A percentile compares a stretch with the other conserved stretches of the same genome.
These are phyloP conservation scores for Torymus tubicola DNA, from an alignment of 2,888 invertebrate species.

Conservation along the genomic window DNA sequence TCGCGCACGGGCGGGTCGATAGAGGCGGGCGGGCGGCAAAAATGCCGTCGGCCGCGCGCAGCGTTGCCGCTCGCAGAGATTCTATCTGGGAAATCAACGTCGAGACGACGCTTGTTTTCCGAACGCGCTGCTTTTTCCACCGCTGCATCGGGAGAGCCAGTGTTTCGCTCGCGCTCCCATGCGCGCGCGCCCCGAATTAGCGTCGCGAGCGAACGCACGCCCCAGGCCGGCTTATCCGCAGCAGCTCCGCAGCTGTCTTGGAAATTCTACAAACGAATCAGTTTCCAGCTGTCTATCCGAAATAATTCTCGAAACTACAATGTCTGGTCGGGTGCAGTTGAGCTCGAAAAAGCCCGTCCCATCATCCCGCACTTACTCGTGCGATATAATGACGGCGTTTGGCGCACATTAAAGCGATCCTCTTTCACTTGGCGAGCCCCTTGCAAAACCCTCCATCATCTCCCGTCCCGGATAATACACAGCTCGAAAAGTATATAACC, in stretches of 20 bases:
- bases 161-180: no score
- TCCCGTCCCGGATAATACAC: not conserved
- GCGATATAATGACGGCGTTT: not conserved
- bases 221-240: no score
- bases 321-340: not conserved
- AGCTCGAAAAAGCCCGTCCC: not conserved
- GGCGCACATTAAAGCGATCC: not conserved
- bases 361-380: not conserved
- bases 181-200: no score
- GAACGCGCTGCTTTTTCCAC: constrained; percentile 51
- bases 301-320: no score
- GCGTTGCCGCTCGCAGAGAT: constrained; percentile 42
- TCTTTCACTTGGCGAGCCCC: not conserved
- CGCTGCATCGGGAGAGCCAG: no score
- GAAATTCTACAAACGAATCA: no score
- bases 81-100: constrained; percentile 63
- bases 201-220: no score
- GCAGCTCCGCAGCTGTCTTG: no score
- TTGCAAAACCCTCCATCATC: constrained; percentile 22
- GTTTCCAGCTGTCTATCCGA: no score
- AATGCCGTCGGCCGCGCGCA: not conserved
- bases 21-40: constrained; percentile 32
- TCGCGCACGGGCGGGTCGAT: constrained; percentile 55
- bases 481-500: constrained; percentile 37
- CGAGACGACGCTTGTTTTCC: constrained; percentile 62